phyloP scores from a whole-genome alignment of 1,140 invertebrate species.

The Trichonephila clavata region DNA sequence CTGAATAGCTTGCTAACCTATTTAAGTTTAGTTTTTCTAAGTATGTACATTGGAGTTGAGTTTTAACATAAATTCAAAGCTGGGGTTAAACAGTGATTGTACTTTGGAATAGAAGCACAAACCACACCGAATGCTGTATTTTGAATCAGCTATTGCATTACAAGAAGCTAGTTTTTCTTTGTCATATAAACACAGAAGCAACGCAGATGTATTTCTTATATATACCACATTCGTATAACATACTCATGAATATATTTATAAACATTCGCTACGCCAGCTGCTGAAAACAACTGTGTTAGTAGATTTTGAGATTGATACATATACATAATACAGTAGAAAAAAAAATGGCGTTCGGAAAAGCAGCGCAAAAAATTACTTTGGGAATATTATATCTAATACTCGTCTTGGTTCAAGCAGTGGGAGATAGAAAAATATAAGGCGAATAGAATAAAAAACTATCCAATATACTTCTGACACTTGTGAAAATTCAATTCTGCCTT shows the following conservation, averaged over 20 bases:
- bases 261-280: constrained; percentile 66
- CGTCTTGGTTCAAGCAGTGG: constrained; percentile 4
- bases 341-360: neutral
- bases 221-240: constrained; percentile 70
- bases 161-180: neutral
- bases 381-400: constrained; percentile 72
- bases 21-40: too few relatives aligned
- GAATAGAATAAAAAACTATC: constrained; percentile 70
- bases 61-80: constrained; percentile 14
- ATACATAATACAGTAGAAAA: constrained; percentile 70
- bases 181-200: constrained; percentile 23
- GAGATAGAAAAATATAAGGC: constrained; percentile 71
- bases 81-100: neutral
- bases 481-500: constrained; percentile 70
- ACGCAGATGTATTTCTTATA: constrained; percentile 64
- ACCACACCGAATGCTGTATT: neutral
- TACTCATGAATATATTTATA: constrained; percentile 74
- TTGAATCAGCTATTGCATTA: constrained; percentile 52
- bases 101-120: neutral
- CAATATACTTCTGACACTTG: constrained; percentile 75
- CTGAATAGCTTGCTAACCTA: too few relatives aligned
- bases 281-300: constrained; percentile 65
- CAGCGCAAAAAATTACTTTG: constrained; percentile 58
- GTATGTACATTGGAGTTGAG: neutral
- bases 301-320: constrained; percentile 71